Percentiles rank a stretch among this genome's conserved stretches.
These are phyloP conservation scores for Galaxias olidus DNA, from an alignment of 2,797 vertebrate species.

Conservation along the genomic window DNA sequence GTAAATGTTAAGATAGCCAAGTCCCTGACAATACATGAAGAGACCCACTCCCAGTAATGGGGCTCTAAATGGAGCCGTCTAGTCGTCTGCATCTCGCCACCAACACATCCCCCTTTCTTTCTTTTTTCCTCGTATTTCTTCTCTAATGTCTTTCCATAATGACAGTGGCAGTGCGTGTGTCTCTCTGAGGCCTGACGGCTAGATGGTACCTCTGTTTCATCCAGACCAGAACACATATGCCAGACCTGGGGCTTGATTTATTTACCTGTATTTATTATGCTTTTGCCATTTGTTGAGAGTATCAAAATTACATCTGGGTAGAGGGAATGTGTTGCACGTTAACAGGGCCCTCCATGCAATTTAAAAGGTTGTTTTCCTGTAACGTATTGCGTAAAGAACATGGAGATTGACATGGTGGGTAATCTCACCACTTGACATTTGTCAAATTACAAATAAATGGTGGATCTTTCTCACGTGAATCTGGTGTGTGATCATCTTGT, in stretches of 20 bases:
- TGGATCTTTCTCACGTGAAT: too few relatives aligned
- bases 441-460: too few relatives aligned
- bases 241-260: slow-evolving; percentile 4
- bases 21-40: too few relatives aligned
- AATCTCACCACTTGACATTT: too few relatives aligned
- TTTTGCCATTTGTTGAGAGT: background rate
- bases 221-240: slow-evolving; percentile 21
- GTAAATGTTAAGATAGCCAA: too few relatives aligned
- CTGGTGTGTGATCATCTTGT: too few relatives aligned
- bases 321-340: background rate
- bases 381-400: too few relatives aligned
- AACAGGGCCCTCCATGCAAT: too few relatives aligned
- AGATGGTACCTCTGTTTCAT: slow-evolving; percentile 13
- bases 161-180: slow-evolving; percentile 1
- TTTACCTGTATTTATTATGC: slow-evolving; percentile 1
- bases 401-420: too few relatives aligned
- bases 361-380: too few relatives aligned
- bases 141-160: slow-evolving; percentile 33
- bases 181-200: slow-evolving; percentile 8
- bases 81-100: slow-evolving; percentile 14
- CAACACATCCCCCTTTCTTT: slow-evolving; percentile 19
- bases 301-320: background rate
- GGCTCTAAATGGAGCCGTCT: slow-evolving; percentile 45
- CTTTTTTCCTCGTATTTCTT: slow-evolving; percentile 21
- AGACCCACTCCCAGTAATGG: slow-evolving; percentile 42